Evolutionary conservation across 2,113 vertebrate species (phyloP), one percentile per base, ranked within the genome.

Genomic region (Bujurquina vittata): DNA sequence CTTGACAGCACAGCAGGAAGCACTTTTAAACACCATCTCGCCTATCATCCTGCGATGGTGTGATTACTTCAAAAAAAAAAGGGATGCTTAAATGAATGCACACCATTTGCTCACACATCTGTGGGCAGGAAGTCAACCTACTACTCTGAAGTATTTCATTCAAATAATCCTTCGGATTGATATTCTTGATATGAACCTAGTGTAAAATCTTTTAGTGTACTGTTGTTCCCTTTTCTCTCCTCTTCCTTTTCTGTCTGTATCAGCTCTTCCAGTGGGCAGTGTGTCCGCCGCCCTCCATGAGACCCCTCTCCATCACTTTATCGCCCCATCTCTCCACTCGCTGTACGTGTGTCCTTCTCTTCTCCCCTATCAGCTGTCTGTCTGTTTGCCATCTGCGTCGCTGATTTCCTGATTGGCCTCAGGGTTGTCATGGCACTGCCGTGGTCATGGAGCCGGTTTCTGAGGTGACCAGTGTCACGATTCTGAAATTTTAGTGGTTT

Each of bases 391-490:
- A 87, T 90, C 85, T 83, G 77, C 15, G 2, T 52, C 76, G 75
- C 69, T 75, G 85, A 88, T 88, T 80, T 67, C 79, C 83, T 85
- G 88, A 92, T 89, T 77, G 77, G 83, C 85, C 81, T 74, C 12
- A 9, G 77, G 80, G 54, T 69, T 65, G 86, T 83, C 77, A 69
- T 17, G 77, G 57, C 8, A 46, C 72, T 58, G 35, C 73, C 0
- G 14, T 40, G 63, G 79, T 58, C 55, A 74, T 4, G 22, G 67
- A 73, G 82, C 76, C 1, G 4, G 72, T 37, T 40, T 80, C 72
- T 52, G 57, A 79, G 57, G 74, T 14, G 17, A 75, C 67, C 73
- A 60, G 29, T 58, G 67, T 81, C 54, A 81, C 40, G 52, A 58
- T 75, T 31, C 65, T 73, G 14, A 84, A 75, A 12, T 77, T 79